Base-by-base conservation (phyloP, 2,797 vertebrate species). In the Poliocrania exsul region DNA sequence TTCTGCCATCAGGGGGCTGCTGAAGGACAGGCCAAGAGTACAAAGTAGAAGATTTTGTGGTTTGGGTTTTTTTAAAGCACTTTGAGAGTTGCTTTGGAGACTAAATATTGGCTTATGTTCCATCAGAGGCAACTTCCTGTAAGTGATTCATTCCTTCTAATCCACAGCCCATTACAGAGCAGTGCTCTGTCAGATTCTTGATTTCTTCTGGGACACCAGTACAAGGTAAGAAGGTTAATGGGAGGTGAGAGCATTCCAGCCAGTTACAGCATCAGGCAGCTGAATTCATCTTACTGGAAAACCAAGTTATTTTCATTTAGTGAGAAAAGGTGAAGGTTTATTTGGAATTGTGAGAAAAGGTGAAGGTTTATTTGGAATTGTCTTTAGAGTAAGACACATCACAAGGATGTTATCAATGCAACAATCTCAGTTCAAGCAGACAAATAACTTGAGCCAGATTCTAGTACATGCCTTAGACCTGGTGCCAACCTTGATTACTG, bases 91-190 rank as follows among this genome's bases (percentile, higher is more conserved):
- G 13, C 44, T 56, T 74, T 81, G 46, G 77, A 92, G 79, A 62
- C 42, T 72, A 29, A 75, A 60, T 77, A 26, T 64, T 73, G 37
- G 66, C 15, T 56, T 70, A 16, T 61, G 56, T 75, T 79, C 46
- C 74, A 78, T 42, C 16, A 57, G 88, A 90, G 51, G 79, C 56
- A 86, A 64, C n/a, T 66, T 73, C 53, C 53, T 67, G 8, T 67
- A 85, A 90, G 72, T 64, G 91, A 80, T 56, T 57, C 44, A 71
- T 85, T 91, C 83, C 47, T 77, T 83, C 61, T 75, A 91, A 94
- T 86, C 81, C 78, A 90, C 44, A 81, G 4, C 17, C 67, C 47
- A 85, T 88, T 93, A 73, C 2, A 81, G 47, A 89, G 9, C 10
- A 64, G 56, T 2, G 2, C 92, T 94, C 64, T 58, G 61, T 51